Percentiles rank a stretch among this genome's conserved stretches.
phyloP scores from a whole-genome alignment of 2,888 invertebrate species.

The Acholoe squamosa region DNA sequence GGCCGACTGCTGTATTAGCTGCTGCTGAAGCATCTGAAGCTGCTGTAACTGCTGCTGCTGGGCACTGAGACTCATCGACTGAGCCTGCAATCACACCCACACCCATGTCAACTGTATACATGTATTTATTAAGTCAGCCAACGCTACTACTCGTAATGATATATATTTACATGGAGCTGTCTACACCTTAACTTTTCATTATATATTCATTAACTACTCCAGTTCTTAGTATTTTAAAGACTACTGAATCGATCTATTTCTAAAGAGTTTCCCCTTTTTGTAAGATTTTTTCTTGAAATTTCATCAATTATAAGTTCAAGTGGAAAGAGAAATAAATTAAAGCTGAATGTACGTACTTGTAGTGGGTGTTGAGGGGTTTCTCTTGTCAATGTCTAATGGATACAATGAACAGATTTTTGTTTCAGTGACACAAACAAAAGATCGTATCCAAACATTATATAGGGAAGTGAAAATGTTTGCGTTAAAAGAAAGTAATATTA shows the following conservation, averaged over 20 bases:
- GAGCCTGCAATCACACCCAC: slow-evolving; percentile 38
- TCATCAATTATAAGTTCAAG: neutral
- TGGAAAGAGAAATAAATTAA: slow-evolving; percentile 9
- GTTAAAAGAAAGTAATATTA: neutral
- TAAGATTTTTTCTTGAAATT: neutral
- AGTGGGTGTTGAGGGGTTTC: slow-evolving; percentile 21
- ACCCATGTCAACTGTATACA: neutral
- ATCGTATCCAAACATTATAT: neutral
- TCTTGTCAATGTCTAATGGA: slow-evolving; percentile 41
- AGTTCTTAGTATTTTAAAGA: neutral
- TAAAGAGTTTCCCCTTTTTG: slow-evolving; percentile 9
- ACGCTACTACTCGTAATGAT: too few species aligned
- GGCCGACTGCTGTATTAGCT: slow-evolving; percentile 81
- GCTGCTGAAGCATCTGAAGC: slow-evolving; percentile 81
- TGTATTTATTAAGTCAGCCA: neutral
- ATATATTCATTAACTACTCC: too few species aligned
- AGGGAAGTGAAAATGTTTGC: neutral
- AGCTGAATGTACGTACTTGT: slow-evolving; percentile 37
- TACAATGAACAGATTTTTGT: slow-evolving; percentile 27
- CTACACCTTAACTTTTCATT: too few species aligned
- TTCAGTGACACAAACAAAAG: neutral
- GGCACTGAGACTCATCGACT: slow-evolving; percentile 74
- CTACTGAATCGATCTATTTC: neutral
- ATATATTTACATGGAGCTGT: too few species aligned
- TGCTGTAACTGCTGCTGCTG: slow-evolving; percentile 81